phyloP scores from a whole-genome alignment of 2,888 invertebrate genomes.

The Nasonia oneida region DNA sequence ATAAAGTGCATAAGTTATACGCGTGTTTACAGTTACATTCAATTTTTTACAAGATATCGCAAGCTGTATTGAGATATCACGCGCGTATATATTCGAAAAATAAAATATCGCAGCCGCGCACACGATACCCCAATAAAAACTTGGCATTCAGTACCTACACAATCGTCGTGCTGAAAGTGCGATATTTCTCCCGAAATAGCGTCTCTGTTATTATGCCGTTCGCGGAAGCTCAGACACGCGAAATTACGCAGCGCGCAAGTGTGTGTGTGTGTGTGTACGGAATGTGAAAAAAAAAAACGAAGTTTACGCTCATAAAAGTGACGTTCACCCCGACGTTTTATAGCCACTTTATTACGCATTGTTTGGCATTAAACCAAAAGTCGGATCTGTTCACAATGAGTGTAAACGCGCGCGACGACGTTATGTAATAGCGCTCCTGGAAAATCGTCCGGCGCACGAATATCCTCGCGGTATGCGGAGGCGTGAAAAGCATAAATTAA shows the following conservation, averaged over 20 bases:
- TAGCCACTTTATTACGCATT: slow-evolving; percentile 58
- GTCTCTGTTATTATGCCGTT: background rate
- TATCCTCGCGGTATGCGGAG: slow-evolving; percentile 8
- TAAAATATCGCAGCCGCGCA: too few relatives aligned
- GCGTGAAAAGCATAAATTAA: slow-evolving; percentile 46
- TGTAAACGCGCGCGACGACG: slow-evolving; percentile 23
- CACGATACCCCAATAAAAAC: too few relatives aligned
- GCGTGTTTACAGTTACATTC: background rate
- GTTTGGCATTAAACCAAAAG: slow-evolving; percentile 60
- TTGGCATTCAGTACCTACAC: background rate
- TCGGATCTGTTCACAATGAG: slow-evolving; percentile 31
- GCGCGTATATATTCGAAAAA: background rate
- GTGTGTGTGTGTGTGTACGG: too few relatives aligned
- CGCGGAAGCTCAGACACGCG: background rate
- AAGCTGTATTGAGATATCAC: too few relatives aligned
- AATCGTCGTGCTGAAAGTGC: background rate
- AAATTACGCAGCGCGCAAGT: background rate
- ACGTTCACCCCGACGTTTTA: slow-evolving; percentile 49
- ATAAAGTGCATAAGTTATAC: background rate
- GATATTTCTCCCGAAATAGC: background rate
- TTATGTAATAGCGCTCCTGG: slow-evolving; percentile 43
- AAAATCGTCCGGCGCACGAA: slow-evolving; percentile 50
- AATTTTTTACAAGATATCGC: too few relatives aligned
- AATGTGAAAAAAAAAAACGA: background rate
- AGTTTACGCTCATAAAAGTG: slow-evolving; percentile 39